Evolutionary conservation across 2,797 vertebrate species (phyloP), one percentile per base, ranked within the genome.

Genomic region (Prunella strophiata): DNA sequence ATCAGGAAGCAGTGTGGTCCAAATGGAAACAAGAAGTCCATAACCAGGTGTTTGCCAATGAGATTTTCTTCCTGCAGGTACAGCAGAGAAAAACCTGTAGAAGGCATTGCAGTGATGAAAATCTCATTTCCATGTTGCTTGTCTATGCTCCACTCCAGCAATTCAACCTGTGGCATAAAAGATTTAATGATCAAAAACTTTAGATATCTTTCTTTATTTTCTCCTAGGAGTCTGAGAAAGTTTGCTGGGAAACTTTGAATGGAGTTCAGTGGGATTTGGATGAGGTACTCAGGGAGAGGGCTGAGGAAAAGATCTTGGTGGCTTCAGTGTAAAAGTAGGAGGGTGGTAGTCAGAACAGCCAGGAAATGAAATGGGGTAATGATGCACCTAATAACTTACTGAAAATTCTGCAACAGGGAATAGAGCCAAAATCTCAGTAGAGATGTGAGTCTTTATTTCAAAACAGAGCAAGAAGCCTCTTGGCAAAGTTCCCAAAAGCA

Each of bases 311-410:
- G 15, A 20, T 83, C 80, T 79, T 81, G 77, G 89, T 2, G 0
- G 48, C 62, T 94, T 88, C 67, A n/a, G 58, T 43, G 12, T 58
- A 38, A 38, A 71, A 82, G 52, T 42, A 58, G 32, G 40, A 86
- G 71, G 57, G 80, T 91, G 84, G 86, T 89, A 96, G 88, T 89
- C 74, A 71, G 88, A 97, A 48, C 63, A 94, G 90, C 74, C 93
- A 94, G 95, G 88, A 96, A 96, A 95, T 94, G 88, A 94, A 96
- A 82, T 90, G 68, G 89, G 50, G 77, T 94, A 94, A 94, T 93
- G 91, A 92, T 96, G 91, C 95, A 97, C 94, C 96, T 95, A 94
- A 97, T 96, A 96, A 96, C 91, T 94, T 91, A 94, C 94, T 93
- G 94, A 93, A 93, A 96, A 92, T 77, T 93, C 88, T 91, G 71